Evolutionary conservation across 2,113 vertebrate genomes (phyloP).

Genomic region (Hippocampus comes): DNA sequence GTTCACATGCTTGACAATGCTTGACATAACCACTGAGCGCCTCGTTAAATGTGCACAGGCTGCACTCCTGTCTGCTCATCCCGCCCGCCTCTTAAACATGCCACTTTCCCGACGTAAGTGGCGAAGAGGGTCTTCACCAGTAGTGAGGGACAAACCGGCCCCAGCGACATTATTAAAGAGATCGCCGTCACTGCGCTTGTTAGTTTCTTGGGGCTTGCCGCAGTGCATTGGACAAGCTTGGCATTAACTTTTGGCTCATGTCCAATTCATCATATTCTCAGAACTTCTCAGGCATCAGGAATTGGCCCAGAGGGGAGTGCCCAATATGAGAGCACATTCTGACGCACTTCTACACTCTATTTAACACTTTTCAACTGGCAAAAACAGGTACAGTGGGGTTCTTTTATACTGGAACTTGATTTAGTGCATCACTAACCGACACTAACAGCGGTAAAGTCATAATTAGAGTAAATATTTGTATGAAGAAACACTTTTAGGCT

Average conservation of each 20-base stretch:
- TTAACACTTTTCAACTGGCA: too few relatives aligned
- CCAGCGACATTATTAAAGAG: conserved; percentile 30
- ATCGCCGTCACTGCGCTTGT: conserved; percentile 1
- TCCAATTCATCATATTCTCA: neutral
- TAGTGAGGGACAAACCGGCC: conserved; percentile 33
- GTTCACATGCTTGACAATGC: conserved; percentile 27
- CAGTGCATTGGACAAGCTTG: neutral
- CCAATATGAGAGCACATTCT: neutral
- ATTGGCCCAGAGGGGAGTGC: neutral
- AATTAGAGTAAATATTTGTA: too few relatives aligned
- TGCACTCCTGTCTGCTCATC: conserved; percentile 25
- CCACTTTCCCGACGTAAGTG: conserved; percentile 30
- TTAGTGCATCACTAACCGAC: too few relatives aligned
- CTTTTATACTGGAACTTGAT: too few relatives aligned
- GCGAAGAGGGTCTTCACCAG: conserved; percentile 37
- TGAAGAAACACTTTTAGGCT: too few relatives aligned
- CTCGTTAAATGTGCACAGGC: conserved; percentile 48
- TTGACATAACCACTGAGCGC: conserved; percentile 55
- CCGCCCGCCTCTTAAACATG: conserved; percentile 43
- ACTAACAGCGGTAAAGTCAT: too few relatives aligned
- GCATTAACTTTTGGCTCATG: neutral
- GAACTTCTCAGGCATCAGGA: neutral
- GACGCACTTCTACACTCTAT: too few relatives aligned
- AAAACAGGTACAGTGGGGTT: too few relatives aligned
- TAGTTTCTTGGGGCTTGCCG: neutral